Evolutionary conservation across 2,113 vertebrate species (phyloP).

Genomic region (Tenebrosternarchus preto): DNA sequence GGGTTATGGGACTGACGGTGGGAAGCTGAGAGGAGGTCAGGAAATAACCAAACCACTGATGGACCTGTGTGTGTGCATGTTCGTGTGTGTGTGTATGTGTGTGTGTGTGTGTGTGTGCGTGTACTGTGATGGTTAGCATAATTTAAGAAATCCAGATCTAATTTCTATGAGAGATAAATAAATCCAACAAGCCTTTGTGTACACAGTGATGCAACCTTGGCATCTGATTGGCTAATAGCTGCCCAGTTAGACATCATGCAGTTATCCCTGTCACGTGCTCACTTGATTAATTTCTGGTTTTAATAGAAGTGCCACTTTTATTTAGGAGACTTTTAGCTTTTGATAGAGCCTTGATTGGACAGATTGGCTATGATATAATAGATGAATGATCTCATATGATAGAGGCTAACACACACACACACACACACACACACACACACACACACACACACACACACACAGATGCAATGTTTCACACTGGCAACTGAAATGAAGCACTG

Average conservation of each 20-base stretch:
- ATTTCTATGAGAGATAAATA: constrained; percentile 31
- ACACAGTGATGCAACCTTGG: neutral
- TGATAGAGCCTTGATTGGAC: constrained; percentile 22
- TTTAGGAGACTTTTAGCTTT: constrained; percentile 29
- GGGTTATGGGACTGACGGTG: neutral
- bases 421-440: constrained; percentile 14
- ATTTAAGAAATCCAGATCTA: constrained; percentile 34
- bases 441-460: constrained; percentile 13
- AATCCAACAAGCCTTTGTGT: constrained; percentile 21
- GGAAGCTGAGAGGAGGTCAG: neutral
- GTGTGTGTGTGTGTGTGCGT: neutral
- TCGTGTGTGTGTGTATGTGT: neutral
- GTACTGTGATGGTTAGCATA: neutral
- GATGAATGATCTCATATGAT: neutral
- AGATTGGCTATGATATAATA: constrained; percentile 19
- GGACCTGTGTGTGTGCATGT: constrained; percentile 21
- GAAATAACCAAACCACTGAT: neutral
- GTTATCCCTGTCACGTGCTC: constrained; percentile 19
- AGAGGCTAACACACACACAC: neutral
- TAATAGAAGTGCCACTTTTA: constrained; percentile 48
- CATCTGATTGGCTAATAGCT: constrained; percentile 15
- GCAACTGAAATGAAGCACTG: neutral
- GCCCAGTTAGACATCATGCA: constrained; percentile 9
- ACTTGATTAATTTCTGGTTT: constrained; percentile 42
- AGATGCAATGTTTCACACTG: neutral